These are phyloP conservation scores for Chironomus tentans DNA, from an alignment of 2,888 invertebrate species.

Conservation along the genomic window DNA sequence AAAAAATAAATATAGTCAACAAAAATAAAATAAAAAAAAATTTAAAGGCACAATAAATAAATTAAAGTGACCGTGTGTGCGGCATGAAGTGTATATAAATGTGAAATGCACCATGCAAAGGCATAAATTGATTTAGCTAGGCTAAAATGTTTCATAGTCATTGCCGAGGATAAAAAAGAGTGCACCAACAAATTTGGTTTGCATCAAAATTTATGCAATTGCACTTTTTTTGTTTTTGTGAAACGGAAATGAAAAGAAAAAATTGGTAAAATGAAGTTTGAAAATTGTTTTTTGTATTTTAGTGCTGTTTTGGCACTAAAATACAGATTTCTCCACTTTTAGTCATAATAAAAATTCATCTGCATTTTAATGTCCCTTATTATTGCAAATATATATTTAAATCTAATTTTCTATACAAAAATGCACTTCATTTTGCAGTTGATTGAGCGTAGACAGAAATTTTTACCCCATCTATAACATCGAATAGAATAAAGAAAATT, in stretches of 20 bases:
- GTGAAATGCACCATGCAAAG: conserved; percentile 17
- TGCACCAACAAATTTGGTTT: conserved; percentile 8
- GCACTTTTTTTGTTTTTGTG: too few species aligned
- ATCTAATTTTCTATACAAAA: too few species aligned
- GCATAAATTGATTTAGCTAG: conserved; percentile 25
- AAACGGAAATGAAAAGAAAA: neutral
- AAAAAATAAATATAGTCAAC: neutral
- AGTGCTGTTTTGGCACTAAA: neutral
- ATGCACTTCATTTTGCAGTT: neutral
- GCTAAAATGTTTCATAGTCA: conserved; percentile 12
- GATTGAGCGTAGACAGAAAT: neutral
- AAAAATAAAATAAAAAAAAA: neutral
- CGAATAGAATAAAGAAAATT: neutral
- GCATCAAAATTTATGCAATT: neutral
- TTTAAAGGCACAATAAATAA: conserved; percentile 25
- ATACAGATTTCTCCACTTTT: too few species aligned
- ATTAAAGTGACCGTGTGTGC: conserved; percentile 21
- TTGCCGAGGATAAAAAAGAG: neutral
- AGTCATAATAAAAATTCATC: too few species aligned
- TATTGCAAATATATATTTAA: too few species aligned
- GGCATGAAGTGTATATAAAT: neutral
- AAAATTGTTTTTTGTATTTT: neutral
- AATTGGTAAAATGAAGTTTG: neutral
- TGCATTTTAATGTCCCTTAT: too few species aligned
- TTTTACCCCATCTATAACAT: too few species aligned